Conservation (phyloP, 2,113 vertebrate species). For the Cnemophilus loriae region DNA sequence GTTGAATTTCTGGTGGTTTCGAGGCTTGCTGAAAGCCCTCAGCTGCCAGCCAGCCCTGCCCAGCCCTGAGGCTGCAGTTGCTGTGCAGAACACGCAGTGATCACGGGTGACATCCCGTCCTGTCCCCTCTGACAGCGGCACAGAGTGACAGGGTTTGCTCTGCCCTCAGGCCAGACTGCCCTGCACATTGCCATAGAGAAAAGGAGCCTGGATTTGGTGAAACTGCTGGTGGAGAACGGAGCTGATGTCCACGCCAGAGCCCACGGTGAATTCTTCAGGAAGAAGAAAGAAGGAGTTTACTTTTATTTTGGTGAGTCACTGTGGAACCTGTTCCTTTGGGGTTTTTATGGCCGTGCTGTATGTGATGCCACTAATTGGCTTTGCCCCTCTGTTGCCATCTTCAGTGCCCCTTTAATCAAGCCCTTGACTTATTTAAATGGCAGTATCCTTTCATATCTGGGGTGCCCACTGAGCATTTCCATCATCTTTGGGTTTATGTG, state of each 20-base stretch:
- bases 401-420: not conserved
- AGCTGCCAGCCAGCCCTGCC: not conserved
- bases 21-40: not conserved
- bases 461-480: not conserved
- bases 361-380: not conserved
- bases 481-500: not conserved
- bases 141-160: not conserved
- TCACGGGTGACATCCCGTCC: not conserved
- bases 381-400: not conserved
- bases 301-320: slow-evolving; percentile 91
- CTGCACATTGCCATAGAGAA: slow-evolving; percentile 93
- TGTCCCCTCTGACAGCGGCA: not conserved
- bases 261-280: slow-evolving; percentile 87
- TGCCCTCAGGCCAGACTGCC: slow-evolving; percentile 84
- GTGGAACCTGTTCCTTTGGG: not conserved
- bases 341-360: not conserved
- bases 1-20: not conserved
- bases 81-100: not conserved
- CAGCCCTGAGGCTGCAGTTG: not conserved
- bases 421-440: not conserved
- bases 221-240: slow-evolving; percentile 84
- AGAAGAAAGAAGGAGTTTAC: slow-evolving; percentile 70
- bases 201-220: slow-evolving; percentile 77
- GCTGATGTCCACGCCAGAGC: slow-evolving; percentile 86
- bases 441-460: not conserved